Evolutionary conservation across 2,888 invertebrate genomes (phyloP), one percentile per base, ranked within the genome.

Genomic region (Argynnis bischoffii): DNA sequence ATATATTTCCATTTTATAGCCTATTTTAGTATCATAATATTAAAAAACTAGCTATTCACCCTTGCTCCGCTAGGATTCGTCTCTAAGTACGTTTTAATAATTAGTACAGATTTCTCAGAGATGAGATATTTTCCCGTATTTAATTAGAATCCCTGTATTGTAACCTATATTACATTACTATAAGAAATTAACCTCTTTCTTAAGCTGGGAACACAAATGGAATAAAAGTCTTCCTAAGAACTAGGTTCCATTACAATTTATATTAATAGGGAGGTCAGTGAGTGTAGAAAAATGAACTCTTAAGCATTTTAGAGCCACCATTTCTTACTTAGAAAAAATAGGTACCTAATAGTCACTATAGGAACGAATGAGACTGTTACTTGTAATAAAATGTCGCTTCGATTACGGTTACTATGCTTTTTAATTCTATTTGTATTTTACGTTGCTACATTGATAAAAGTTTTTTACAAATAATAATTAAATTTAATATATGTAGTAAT

Each of bases 221-320:
- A 67, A 67, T 64, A 60, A 59, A 64, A 64, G 50, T 16, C 48
- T 50, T 50, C 48, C 57, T 57, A 56, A 60, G 54, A 64, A 60
- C 55, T 55, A 55, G 60, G 51, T 66, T 55, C 60, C 65, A 69
- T 69, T 70, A 63, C 57, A 69, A 41, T 69, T 69, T 63, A 66
- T 69, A 65, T 69, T 70, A 69, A 70, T 70, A 57, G 61, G 67
- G 56, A 65, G 46, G 65, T 65, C 60, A 59, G 60, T 57, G 60
- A 68, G 66, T 70, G 70, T 48, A 64, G 55, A 66, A 63, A 66
- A 72, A 68, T 72, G 66, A 72, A 64, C 67, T 69, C 69, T 72
- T 59, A 72, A 67, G 67, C 67, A 63, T 66, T 63, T 71, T 67
- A 59, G 64, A 63, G 60, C 60, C 53, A 63, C 71, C 71, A 71